Base-by-base conservation (phyloP, 53 echinoderm and acorn worm genomes). In the Holothuria leucospilota region DNA sequence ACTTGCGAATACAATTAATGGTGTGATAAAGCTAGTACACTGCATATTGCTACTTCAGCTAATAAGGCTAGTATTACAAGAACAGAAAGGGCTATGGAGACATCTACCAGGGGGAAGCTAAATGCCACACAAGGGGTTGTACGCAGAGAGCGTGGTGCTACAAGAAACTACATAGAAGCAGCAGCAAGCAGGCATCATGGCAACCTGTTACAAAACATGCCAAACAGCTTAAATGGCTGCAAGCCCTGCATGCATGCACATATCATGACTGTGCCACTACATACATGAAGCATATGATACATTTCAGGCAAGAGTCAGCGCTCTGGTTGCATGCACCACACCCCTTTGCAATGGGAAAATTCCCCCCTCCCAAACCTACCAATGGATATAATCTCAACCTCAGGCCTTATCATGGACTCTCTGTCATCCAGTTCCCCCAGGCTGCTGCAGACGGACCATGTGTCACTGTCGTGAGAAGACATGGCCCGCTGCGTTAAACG, bases 341-440 rank as follows among this genome's bases (percentile, higher is more conserved):
- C 68, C 13, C 34, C 13, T 34, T 67, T 27, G 13, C 23, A 67
- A 0, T 29, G 14, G 27, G 68, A 0, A 56, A 4, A 56, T 56
- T 56, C 56, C 56, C 15, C 56, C 56, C 56, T 56, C 56, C 56
- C 56, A 56, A 67, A 82, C 84, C 65, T 83, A 83, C 84, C 84
- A 38, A 83, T 83, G 40, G 84, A 83, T 64, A 83, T 83, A 38
- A 83, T 83, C 62, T 83, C 84, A 66, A 83, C 84, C 41, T 83
- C 84, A 12, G 84, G 84, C 41, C 84, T 83, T 49, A 67, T 67
- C 41, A 83, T 20, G 23, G 46, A 20, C 39, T 64, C 67, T 41
- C 65, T 64, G 65, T 42, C 60, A 27, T 80, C 80, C 75, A 51
- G 49, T 20, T 75, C 75, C 30, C 61, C 80, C 27, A 80, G 30